Conservation (phyloP, 2,113 vertebrate species). For the Microcebus tavaratra region DNA sequence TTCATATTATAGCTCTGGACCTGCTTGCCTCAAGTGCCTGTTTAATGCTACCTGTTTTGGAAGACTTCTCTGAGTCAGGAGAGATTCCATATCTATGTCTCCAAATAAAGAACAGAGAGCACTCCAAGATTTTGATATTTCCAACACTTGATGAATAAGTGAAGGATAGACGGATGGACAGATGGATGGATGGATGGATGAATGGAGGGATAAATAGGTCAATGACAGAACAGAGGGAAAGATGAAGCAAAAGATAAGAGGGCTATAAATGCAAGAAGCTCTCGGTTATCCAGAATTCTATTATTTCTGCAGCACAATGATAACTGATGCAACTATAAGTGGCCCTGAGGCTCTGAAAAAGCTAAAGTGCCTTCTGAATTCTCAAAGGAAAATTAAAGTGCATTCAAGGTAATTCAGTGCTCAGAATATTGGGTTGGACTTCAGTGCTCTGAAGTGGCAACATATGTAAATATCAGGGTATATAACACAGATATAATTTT, state of each 20-base stretch:
- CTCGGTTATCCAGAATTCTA: not conserved
- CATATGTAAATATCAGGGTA: not conserved
- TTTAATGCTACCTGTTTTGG: not conserved
- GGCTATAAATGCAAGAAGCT: not conserved
- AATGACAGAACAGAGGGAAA: not conserved
- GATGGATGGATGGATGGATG: not conserved
- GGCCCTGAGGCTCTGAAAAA: not conserved
- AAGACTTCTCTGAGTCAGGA: not conserved
- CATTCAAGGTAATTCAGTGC: not conserved
- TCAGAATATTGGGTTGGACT: not conserved
- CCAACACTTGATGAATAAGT: not conserved
- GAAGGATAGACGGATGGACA: not conserved
- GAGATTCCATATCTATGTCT: not conserved
- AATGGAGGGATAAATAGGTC: too few species aligned
- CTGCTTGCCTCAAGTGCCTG: not conserved
- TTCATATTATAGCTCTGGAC: not conserved
- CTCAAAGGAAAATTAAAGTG: constrained; percentile 5
- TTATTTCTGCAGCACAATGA: not conserved
- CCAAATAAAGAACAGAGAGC: not conserved
- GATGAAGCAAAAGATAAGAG: not conserved
- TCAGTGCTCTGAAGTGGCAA: not conserved
- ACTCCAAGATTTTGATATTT: not conserved
- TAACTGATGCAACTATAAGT: not conserved
- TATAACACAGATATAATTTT: not conserved
- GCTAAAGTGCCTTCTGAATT: not conserved